phyloP scores from a whole-genome alignment of 2,888 invertebrate species.

The Odontocerum albicorne region DNA sequence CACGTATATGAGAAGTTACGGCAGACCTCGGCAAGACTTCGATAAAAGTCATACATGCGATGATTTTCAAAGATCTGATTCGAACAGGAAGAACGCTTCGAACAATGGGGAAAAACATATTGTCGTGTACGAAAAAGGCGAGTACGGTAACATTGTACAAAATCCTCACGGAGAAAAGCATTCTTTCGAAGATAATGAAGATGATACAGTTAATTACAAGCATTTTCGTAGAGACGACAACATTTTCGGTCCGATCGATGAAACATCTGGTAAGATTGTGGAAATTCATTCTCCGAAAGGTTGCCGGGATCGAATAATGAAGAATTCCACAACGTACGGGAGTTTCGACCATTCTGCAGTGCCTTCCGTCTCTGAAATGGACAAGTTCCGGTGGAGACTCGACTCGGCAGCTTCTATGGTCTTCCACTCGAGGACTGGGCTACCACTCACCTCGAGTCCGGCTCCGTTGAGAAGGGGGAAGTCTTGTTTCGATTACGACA shows the following conservation, averaged over 20 bases:
- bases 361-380: slow-evolving; percentile 72
- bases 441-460: slow-evolving; percentile 84
- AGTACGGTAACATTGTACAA: slow-evolving; percentile 50
- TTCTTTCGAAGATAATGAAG: slow-evolving; percentile 11
- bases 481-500: slow-evolving; percentile 82
- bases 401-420: slow-evolving; percentile 82
- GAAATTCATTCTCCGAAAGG: too few relatives aligned
- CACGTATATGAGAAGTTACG: slow-evolving; percentile 15
- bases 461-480: slow-evolving; percentile 78
- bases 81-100: not conserved
- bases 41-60: slow-evolving; percentile 1
- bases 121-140: slow-evolving; percentile 51
- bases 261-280: not conserved
- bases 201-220: slow-evolving; percentile 1
- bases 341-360: slow-evolving; percentile 46
- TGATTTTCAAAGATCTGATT: not conserved
- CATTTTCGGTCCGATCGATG: not conserved
- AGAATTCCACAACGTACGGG: not conserved
- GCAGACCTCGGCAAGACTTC: too few relatives aligned
- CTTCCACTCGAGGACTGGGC: slow-evolving; percentile 78
- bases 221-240: slow-evolving; percentile 16
- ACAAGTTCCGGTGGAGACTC: slow-evolving; percentile 71
- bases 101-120: slow-evolving; percentile 47
- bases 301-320: too few relatives aligned
- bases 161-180: slow-evolving; percentile 36